phyloP scores from a whole-genome alignment of 2,797 vertebrate species.

The Epinephelus coioides region DNA sequence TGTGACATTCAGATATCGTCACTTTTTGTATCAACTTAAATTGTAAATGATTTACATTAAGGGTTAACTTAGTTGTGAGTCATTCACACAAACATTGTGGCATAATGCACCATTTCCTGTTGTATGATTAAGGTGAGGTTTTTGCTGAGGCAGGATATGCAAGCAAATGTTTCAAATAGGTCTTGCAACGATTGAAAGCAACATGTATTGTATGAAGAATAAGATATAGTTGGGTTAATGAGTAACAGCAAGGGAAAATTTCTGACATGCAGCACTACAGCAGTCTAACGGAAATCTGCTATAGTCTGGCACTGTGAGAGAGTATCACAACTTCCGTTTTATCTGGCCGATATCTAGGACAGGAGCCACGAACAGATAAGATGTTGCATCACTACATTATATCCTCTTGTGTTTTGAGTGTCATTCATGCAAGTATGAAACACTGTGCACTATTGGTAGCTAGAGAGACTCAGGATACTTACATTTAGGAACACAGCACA shows the following conservation, averaged over 20 bases:
- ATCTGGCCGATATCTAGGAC: conserved; percentile 53
- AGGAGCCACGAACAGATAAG: conserved; percentile 48
- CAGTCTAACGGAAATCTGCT: conserved; percentile 56
- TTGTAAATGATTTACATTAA: background rate
- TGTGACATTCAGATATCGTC: background rate
- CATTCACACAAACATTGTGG: background rate
- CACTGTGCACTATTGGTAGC: background rate
- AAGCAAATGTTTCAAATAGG: background rate
- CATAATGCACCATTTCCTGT: conserved; percentile 37
- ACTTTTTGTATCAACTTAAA: conserved; percentile 4
- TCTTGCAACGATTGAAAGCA: background rate
- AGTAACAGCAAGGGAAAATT: conserved; percentile 24
- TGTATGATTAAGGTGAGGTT: conserved; percentile 15
- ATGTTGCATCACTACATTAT: conserved; percentile 40
- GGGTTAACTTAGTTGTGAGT: conserved; percentile 7
- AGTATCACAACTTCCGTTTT: conserved; percentile 68
- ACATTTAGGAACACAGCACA: background rate
- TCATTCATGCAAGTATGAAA: conserved; percentile 9
- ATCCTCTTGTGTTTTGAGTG: conserved; percentile 30
- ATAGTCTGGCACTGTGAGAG: conserved; percentile 52
- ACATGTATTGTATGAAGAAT: conserved; percentile 1
- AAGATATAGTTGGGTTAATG: background rate
- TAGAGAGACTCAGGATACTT: background rate
- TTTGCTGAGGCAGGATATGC: conserved; percentile 12
- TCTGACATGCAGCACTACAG: conserved; percentile 25